These are phyloP conservation scores for Pediacus dermestoides DNA, from an alignment of 2,888 invertebrate genomes.

Conservation along the genomic window DNA sequence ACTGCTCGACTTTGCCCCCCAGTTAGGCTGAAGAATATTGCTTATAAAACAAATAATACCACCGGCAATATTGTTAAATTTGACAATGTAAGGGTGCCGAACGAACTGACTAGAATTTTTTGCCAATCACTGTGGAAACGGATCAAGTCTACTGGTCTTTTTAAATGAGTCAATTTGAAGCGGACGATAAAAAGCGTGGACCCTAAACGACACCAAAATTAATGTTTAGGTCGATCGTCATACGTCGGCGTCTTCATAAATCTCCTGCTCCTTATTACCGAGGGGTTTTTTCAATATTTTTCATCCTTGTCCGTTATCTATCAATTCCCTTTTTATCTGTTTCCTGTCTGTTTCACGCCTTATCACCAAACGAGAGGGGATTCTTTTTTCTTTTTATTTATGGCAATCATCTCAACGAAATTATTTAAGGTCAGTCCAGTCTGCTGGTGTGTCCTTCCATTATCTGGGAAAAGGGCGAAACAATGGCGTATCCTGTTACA, in stretches of 20 bases:
- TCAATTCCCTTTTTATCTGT: slow-evolving; percentile 29
- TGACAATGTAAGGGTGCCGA: no score
- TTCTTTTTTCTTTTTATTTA: slow-evolving; percentile 20
- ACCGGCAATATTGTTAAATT: no score
- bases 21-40: no score
- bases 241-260: slow-evolving; percentile 39
- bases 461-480: slow-evolving; percentile 2
- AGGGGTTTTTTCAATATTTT: slow-evolving; percentile 18
- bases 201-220: slow-evolving; percentile 26
- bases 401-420: slow-evolving; percentile 12
- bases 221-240: slow-evolving; percentile 37
- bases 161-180: slow-evolving; percentile 19
- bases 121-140: no score
- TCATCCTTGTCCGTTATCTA: slow-evolving; percentile 32
- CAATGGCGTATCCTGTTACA: not conserved
- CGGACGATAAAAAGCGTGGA: slow-evolving; percentile 11
- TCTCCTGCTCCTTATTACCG: slow-evolving; percentile 37
- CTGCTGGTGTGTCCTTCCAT: no score
- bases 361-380: slow-evolving; percentile 16
- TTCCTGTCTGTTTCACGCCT: slow-evolving; percentile 36
- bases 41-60: no score
- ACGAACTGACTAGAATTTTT: no score
- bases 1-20: no score
- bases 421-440: slow-evolving; percentile 8
- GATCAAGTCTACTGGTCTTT: slow-evolving; percentile 3